Conservation (phyloP, 92 coral and sea anemone species). For the Pocillopora grandis region DNA sequence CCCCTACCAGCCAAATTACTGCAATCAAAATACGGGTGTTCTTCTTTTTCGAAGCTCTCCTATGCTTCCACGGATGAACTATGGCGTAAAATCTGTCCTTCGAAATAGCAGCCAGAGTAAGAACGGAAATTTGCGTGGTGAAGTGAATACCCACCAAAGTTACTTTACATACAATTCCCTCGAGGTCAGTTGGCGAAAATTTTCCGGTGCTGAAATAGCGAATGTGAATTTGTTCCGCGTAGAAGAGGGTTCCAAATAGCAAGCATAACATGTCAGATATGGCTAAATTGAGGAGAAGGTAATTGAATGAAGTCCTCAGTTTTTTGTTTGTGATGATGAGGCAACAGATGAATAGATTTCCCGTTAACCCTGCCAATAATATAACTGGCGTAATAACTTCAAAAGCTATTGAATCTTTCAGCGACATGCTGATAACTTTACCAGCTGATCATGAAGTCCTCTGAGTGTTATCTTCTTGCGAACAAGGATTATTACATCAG, state of each 20-base stretch:
- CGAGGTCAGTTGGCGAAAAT: neutral
- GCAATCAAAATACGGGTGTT: slow-evolving; percentile 17
- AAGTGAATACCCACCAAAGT: slow-evolving; percentile 9
- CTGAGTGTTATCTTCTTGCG: too few species aligned
- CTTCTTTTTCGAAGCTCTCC: slow-evolving; percentile 11
- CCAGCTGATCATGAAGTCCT: too few species aligned
- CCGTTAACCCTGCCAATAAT: slow-evolving; percentile 51
- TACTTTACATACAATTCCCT: slow-evolving; percentile 26
- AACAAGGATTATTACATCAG: too few species aligned
- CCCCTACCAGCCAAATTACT: slow-evolving; percentile 31
- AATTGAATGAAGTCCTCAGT: slow-evolving; percentile 61
- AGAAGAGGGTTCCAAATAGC: slow-evolving; percentile 18
- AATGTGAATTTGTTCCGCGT: slow-evolving; percentile 21
- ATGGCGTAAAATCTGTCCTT: slow-evolving; percentile 49
- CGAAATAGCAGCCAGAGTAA: slow-evolving; percentile 51
- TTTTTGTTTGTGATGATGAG: slow-evolving; percentile 50
- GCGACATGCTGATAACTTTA: slow-evolving; percentile 2
- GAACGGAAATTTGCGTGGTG: slow-evolving; percentile 26
- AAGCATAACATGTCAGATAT: slow-evolving; percentile 49
- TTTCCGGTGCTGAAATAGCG: slow-evolving; percentile 16
- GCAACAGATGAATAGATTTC: slow-evolving; percentile 58
- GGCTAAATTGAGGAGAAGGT: slow-evolving; percentile 70
- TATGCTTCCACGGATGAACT: slow-evolving; percentile 45
- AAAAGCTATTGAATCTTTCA: slow-evolving; percentile 9
- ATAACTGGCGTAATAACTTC: slow-evolving; percentile 32